These are phyloP conservation scores for Luperina testacea DNA, from an alignment of 2,888 invertebrate species.

Conservation along the genomic window DNA sequence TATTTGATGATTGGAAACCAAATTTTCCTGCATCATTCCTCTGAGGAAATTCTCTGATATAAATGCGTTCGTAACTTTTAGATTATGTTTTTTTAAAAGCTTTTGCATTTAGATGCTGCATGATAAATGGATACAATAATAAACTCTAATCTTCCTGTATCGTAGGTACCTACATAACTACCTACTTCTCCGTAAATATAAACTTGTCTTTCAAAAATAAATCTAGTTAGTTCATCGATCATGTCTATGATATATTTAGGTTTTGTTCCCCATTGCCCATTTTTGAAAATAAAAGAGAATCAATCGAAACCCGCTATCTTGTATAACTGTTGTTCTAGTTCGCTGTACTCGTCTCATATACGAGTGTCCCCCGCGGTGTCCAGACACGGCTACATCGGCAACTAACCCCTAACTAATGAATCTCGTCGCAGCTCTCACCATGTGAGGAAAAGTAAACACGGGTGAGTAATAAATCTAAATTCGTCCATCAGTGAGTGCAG, in stretches of 20 bases:
- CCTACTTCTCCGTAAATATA: not conserved
- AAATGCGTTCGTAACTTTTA: slow-evolving; percentile 26
- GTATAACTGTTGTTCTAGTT: slow-evolving; percentile 30
- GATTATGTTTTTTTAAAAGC: slow-evolving; percentile 24
- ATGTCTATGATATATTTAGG: not conserved
- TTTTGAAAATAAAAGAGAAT: not conserved
- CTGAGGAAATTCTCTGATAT: slow-evolving; percentile 14
- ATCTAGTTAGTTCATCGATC: not conserved
- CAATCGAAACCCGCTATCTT: not conserved
- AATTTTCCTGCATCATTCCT: slow-evolving; percentile 23
- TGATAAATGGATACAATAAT: slow-evolving; percentile 9
- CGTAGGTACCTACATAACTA: not conserved
- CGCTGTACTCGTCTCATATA: slow-evolving; percentile 11
- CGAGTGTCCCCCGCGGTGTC: slow-evolving; percentile 19
- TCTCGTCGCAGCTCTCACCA: slow-evolving; percentile 65
- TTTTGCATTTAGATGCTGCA: slow-evolving; percentile 1
- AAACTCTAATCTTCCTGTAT: not conserved
- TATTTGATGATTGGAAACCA: slow-evolving; percentile 26
- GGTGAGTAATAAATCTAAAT: slow-evolving; percentile 81
- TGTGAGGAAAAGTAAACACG: slow-evolving; percentile 73
- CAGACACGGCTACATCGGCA: slow-evolving; percentile 50
- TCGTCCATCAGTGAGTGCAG: slow-evolving; percentile 78
- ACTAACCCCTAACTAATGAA: slow-evolving; percentile 68
- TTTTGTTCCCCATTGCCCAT: no score
- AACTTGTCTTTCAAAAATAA: not conserved